Evolutionary conservation across 2,888 invertebrate species (phyloP).

Genomic region (Alcis repandata): DNA sequence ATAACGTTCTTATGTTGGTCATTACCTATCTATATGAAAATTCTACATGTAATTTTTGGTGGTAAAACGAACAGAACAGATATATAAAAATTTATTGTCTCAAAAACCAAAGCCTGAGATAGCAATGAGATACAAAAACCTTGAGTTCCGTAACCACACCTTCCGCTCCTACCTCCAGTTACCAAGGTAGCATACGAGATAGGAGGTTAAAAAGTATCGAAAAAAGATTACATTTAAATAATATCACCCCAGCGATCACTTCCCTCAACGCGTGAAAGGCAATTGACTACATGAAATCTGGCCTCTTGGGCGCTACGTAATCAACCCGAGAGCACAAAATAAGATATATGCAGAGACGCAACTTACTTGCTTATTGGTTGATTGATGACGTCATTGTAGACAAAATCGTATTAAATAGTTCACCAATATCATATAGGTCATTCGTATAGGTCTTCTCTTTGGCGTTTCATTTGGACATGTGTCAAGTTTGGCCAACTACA

Average conservation of each 20-base stretch:
- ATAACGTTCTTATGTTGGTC: too few species aligned
- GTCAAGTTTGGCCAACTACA: too few species aligned
- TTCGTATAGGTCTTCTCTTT: too few species aligned
- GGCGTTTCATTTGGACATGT: too few species aligned
- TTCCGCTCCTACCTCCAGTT: constrained; percentile 14
- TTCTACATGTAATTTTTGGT: too few species aligned
- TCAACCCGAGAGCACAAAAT: constrained; percentile 66
- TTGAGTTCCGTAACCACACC: constrained; percentile 7
- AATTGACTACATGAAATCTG: constrained; percentile 81
- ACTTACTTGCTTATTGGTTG: neutral
- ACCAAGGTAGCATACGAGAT: constrained; percentile 49
- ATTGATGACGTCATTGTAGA: neutral
- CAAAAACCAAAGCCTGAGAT: neutral
- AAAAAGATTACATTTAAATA: constrained; percentile 86
- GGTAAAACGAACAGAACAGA: too few species aligned
- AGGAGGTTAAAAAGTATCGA: constrained; percentile 79
- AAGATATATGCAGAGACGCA: neutral
- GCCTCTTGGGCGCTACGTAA: constrained; percentile 82
- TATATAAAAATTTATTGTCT: too few species aligned
- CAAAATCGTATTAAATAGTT: too few species aligned
- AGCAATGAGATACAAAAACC: constrained; percentile 7
- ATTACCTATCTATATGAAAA: too few species aligned
- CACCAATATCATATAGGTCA: too few species aligned
- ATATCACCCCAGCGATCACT: constrained; percentile 85
- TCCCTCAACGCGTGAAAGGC: constrained; percentile 78